Evolutionary conservation across 2,888 invertebrate genomes (phyloP).

Genomic region (Phortica okadai): DNA sequence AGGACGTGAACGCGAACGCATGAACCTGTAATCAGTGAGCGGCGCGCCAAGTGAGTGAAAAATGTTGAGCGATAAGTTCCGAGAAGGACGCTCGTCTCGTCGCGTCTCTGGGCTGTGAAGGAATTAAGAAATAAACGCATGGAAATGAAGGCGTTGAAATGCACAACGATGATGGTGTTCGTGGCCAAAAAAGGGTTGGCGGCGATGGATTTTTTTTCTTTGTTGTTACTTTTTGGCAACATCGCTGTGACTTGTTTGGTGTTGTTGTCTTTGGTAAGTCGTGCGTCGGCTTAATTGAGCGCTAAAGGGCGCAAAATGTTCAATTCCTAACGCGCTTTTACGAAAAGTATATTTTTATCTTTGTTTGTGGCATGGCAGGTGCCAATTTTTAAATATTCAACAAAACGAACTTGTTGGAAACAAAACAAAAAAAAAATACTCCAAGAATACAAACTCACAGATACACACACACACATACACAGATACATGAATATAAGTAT

Average conservation of each 20-base stretch:
- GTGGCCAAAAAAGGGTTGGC: slow-evolving; percentile 1
- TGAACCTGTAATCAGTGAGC: slow-evolving; percentile 47
- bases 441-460: neutral
- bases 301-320: slow-evolving; percentile 67
- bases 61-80: slow-evolving; percentile 3
- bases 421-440: neutral
- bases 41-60: slow-evolving; percentile 37
- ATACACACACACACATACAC: neutral
- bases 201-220: slow-evolving; percentile 26
- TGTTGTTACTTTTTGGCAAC: no score
- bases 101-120: slow-evolving; percentile 24
- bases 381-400: slow-evolving; percentile 2
- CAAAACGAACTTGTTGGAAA: slow-evolving; percentile 28
- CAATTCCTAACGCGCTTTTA: slow-evolving; percentile 67
- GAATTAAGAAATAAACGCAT: slow-evolving; percentile 73
- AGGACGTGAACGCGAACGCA: slow-evolving; percentile 28
- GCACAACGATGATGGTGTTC: slow-evolving; percentile 46
- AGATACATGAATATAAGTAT: neutral
- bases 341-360: slow-evolving; percentile 43
- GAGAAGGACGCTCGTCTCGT: slow-evolving; percentile 8
- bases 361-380: slow-evolving; percentile 7
- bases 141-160: slow-evolving; percentile 73
- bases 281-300: slow-evolving; percentile 5
- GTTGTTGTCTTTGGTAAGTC: slow-evolving; percentile 12
- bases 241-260: slow-evolving; percentile 42